phyloP scores from a whole-genome alignment of 1,140 invertebrate species.

The Acarapis woodi region DNA sequence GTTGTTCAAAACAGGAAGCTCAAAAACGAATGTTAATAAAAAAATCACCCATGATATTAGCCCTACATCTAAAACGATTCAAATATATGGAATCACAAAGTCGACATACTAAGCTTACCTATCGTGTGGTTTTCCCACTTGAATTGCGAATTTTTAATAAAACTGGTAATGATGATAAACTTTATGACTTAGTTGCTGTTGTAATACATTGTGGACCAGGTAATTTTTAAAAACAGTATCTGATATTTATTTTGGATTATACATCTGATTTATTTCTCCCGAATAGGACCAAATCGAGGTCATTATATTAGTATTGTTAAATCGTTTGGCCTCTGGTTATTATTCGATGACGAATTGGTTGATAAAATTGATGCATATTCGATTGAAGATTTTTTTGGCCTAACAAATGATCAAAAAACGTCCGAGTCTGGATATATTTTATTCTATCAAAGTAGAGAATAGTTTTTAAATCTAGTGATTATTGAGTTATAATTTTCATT shows the following conservation, averaged over 20 bases:
- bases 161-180: conserved; percentile 37
- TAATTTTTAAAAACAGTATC: too few species aligned
- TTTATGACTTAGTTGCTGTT: conserved; percentile 93
- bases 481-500: too few species aligned
- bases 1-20: conserved; percentile 95
- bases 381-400: conserved; percentile 97
- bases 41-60: conserved; percentile 86
- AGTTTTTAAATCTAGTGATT: too few species aligned
- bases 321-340: conserved; percentile 90
- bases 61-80: conserved; percentile 82
- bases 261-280: too few species aligned
- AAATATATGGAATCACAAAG: conserved; percentile 98
- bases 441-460: conserved; percentile 89
- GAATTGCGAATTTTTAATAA: conserved; percentile 93
- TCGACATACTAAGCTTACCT: conserved; percentile 92
- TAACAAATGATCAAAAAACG: conserved; percentile 93
- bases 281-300: conserved; percentile 91
- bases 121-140: conserved; percentile 90
- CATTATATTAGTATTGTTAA: conserved; percentile 99
- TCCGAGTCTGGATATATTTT: conserved; percentile 97
- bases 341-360: conserved; percentile 99
- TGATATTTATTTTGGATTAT: too few species aligned
- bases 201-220: conserved; percentile 98
- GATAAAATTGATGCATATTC: conserved; percentile 25
- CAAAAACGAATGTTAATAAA: conserved; percentile 87